Percentiles rank a stretch among this genome's conserved stretches.
phyloP scores from a whole-genome alignment of 1,140 invertebrate genomes.

The Ectropis grisescens region DNA sequence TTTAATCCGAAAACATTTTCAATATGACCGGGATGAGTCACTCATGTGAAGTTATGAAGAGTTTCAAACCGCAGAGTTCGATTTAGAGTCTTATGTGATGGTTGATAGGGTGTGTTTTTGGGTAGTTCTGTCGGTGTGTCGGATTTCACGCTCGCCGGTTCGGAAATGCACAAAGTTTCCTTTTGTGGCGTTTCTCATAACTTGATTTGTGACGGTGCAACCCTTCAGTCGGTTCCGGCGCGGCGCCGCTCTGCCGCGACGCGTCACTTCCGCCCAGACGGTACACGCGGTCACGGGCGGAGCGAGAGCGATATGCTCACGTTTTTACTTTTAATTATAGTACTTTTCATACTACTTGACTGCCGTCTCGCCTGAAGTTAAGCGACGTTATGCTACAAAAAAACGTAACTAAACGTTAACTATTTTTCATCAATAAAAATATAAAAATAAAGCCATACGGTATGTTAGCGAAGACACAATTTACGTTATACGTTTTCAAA shows the following conservation, averaged over 20 bases:
- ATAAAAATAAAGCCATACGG: too few relatives aligned
- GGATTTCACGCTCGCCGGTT: constrained; percentile 55
- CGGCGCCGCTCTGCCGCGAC: constrained; percentile 56
- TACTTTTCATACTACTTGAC: too few relatives aligned
- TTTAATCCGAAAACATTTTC: constrained; percentile 19
- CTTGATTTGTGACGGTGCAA: constrained; percentile 65
- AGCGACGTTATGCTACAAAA: too few relatives aligned
- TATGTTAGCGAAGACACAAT: too few relatives aligned
- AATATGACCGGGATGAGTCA: constrained; percentile 19
- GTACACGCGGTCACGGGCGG: constrained; percentile 1
- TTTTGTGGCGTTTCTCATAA: constrained; percentile 66
- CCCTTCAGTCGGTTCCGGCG: constrained; percentile 55
- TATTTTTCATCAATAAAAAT: too few relatives aligned
- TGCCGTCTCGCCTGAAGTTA: too few relatives aligned
- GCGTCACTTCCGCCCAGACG: constrained; percentile 37
- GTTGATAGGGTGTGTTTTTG: constrained; percentile 33
- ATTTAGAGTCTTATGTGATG: constrained; percentile 5
- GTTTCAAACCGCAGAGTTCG: background rate
- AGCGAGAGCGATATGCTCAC: too few relatives aligned
- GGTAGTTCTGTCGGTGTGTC: constrained; percentile 15
- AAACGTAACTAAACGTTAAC: too few relatives aligned
- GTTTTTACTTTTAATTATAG: too few relatives aligned
- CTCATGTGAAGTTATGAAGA: constrained; percentile 17
- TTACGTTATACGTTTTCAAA: too few relatives aligned
- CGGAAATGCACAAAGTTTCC: constrained; percentile 68